Evolutionary conservation across 2,888 invertebrate species (phyloP), one percentile per base, ranked within the genome.

Genomic region (Stomorhina lunata): DNA sequence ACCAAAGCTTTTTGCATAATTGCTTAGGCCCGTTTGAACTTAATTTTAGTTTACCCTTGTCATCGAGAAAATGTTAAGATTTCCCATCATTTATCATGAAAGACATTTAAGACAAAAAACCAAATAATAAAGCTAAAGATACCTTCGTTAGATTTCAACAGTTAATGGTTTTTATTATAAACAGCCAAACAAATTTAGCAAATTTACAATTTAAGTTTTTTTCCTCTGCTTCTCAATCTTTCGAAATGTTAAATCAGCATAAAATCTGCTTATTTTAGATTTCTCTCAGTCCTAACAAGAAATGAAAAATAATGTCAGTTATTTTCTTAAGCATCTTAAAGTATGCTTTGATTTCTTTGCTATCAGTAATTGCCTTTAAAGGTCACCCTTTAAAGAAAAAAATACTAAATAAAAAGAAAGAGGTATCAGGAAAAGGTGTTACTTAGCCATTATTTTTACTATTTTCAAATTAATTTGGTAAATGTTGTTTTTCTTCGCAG

Each of bases 1-100:
- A 59, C 75, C 75, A 66, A 79, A 75, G 81, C 81, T 82, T 82
- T 78, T 78, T 82, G 78, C 81, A 82, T 82, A 82, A 82, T 78
- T 78, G 81, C 78, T 69, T 59, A 82, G 69, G n/a, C n/a, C n/a
- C n/a, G n/a, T n/a, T 69, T 78, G 73, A 22, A n/a, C 55, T 37
- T 43, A 76, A 77, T 75, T 61, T 69, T 65, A 68, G 40, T 69
- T 79, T 78, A 82, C 78, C 78, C 81, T 75, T 82, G 81, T 82
- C 81, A 82, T 65, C 78, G 59, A 10, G 1, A 34, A 55, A 22
- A 25, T 43, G n/a, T 40, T 50, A 43, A 61, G 48, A 57, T 69
- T 78, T 68, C 63, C 32, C 68, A 57, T 22, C 78, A 82, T 82
- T 82, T 82, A 69, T 82, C 73, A 73, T n/a, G 9, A 57, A 32